A percentile compares a stretch with the other conserved stretches of the same genome.
phyloP scores from a whole-genome alignment of 2,797 vertebrate genomes.

The Myotis pilosus region DNA sequence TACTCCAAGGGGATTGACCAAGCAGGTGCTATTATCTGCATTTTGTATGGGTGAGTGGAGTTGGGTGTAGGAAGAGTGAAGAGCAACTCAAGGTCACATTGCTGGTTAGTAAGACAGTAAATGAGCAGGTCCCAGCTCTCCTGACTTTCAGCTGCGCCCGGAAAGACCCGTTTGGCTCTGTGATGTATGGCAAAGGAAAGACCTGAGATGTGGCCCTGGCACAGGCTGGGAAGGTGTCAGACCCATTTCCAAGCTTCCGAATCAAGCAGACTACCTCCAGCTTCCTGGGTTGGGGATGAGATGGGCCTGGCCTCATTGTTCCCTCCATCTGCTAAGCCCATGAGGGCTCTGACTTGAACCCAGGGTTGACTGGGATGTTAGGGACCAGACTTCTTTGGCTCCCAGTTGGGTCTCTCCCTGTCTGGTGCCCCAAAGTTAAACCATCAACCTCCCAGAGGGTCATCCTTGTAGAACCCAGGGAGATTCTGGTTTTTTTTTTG shows the following conservation, averaged over 20 bases:
- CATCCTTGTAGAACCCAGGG: neutral
- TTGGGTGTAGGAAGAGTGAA: neutral
- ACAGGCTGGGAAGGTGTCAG: neutral
- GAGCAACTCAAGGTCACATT: neutral
- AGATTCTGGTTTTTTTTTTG: neutral
- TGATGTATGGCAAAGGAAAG: neutral
- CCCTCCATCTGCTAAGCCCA: neutral
- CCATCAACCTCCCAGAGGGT: neutral
- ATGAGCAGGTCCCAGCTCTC: neutral
- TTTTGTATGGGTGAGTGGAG: neutral
- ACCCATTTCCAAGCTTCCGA: neutral
- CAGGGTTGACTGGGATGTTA: neutral
- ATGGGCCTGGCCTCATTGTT: neutral
- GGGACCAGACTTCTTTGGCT: neutral
- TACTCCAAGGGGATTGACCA: neutral
- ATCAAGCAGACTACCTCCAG: neutral
- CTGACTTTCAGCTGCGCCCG: neutral
- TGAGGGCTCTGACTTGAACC: neutral
- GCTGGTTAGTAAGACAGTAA: neutral
- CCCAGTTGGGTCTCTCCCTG: neutral
- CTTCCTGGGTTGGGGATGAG: neutral
- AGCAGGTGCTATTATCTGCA: neutral
- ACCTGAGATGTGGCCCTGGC: neutral
- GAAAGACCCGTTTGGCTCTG: neutral
- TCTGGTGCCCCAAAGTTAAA: neutral